Base-by-base conservation (phyloP, 2,113 vertebrate genomes). In the Pavo muticus region DNA sequence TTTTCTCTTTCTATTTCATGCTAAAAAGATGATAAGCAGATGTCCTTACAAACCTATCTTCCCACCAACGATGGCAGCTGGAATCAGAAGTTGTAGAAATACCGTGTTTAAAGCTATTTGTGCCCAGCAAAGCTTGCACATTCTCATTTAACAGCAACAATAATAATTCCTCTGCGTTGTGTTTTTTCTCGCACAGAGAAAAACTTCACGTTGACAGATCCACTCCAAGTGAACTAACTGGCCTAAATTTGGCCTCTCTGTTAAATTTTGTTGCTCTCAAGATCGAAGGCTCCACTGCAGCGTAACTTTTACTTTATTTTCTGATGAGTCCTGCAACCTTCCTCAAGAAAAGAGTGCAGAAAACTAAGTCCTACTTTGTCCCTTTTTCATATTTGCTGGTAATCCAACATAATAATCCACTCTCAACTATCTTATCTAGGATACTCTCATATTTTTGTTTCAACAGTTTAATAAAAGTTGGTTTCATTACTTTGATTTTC, bases 321-420 rank as follows among this genome's bases (percentile, higher is more conserved):
- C 60, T 47, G 5, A 30, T 75, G 67, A 82, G 7, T 67, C 16
- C 60, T 67, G 6, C 6, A 5, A 4, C 35, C 19, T 75, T 89
- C 3, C 16, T 79, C 44, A 85, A 25, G 9, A 76, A 44, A 84
- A 45, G 9, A 35, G 24, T 10, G 24, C 6, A 78, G 91, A 94
- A 9, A 3, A 1, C 10, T 57, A 32, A 60, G 11, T 52, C 7
- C 10, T 88, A 6, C 1, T 0, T 47, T 57, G 4, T 2, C 3
- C 12, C 4, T 29, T 39, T 39, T 71, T 64, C 42, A 17, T 65
- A n/a, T 6, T 50, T 4, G 35, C 15, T 7, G 1, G 0, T 37
- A 61, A 25, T n/a, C 10, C 65, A 64, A 85, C 13, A 32, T 25
- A 78, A 2, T 5, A 65, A 59, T 56, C 7, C 20, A 60, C 15